Conservation (phyloP, 2,888 invertebrate species). For the Cataglyphis albicans region DNA sequence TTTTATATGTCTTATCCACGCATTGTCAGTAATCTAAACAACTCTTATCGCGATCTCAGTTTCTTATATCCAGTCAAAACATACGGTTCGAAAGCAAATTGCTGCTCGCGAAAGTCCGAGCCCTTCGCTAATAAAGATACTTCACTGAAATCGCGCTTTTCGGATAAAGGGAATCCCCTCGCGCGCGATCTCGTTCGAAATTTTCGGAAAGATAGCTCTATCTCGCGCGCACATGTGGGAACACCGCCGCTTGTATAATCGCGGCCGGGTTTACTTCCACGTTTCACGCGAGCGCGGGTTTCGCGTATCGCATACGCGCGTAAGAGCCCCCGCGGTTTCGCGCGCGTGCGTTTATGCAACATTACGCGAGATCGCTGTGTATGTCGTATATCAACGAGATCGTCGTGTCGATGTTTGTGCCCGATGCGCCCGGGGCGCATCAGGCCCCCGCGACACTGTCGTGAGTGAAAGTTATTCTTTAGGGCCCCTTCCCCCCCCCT, state of each 20-base stretch:
- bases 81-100: not conserved
- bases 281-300: constrained; percentile 60
- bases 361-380: constrained; percentile 54
- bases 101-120: not conserved
- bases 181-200: constrained; percentile 39
- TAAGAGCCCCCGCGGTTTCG: constrained; percentile 43
- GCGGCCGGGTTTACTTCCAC: constrained; percentile 61
- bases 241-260: constrained; percentile 64
- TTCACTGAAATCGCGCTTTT: not conserved
- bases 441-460: constrained; percentile 65
- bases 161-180: not conserved
- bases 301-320: constrained; percentile 49
- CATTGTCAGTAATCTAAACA: not conserved
- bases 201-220: constrained; percentile 63
- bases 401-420: constrained; percentile 19
- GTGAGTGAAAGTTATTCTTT: constrained; percentile 77
- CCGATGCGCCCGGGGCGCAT: constrained; percentile 53
- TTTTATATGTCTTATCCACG: not conserved
- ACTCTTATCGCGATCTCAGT: not conserved
- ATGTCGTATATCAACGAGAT: not conserved
- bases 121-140: not conserved
- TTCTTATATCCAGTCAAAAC: not conserved
- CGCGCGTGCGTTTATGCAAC: constrained; percentile 69
- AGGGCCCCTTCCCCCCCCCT: constrained; percentile 4
- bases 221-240: constrained; percentile 41